Percentiles rank a stretch among this genome's conserved stretches.
These are phyloP conservation scores for Carduelis carduelis DNA, from an alignment of 2,797 vertebrate species.

Conservation along the genomic window DNA sequence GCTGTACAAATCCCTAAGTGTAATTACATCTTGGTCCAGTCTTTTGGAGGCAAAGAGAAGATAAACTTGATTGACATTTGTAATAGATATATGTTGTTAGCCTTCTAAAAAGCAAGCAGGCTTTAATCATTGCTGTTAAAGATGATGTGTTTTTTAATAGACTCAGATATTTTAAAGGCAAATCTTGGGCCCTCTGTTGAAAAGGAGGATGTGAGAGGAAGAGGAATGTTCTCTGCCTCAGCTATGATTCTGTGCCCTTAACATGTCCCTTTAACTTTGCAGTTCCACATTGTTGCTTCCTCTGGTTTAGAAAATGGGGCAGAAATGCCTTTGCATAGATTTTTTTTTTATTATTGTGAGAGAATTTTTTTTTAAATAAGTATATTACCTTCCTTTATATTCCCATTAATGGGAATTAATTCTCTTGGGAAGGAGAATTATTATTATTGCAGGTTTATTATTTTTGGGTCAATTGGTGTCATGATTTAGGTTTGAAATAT, in stretches of 20 bases:
- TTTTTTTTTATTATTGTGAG: background rate
- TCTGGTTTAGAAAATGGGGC: background rate
- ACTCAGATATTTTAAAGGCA: background rate
- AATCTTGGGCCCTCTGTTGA: background rate
- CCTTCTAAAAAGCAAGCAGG: background rate
- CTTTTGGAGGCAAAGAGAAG: background rate
- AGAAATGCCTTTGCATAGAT: background rate
- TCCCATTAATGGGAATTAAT: no score
- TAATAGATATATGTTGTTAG: background rate
- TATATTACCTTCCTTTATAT: background rate
- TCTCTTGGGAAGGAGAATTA: background rate
- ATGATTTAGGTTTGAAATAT: background rate
- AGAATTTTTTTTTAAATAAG: background rate
- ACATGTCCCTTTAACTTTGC: background rate
- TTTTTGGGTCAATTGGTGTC: background rate
- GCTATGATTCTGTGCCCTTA: background rate
- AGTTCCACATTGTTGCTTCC: background rate
- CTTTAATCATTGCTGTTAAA: background rate
- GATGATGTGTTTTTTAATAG: accelerated
- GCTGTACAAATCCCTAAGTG: background rate
- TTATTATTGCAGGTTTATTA: background rate
- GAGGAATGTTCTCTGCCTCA: background rate
- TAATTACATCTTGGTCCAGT: background rate
- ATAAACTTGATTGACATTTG: background rate
- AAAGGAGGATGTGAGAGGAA: background rate